phyloP scores from a whole-genome alignment of 2,797 vertebrate genomes.

The Lagorchestes hirsutus region DNA sequence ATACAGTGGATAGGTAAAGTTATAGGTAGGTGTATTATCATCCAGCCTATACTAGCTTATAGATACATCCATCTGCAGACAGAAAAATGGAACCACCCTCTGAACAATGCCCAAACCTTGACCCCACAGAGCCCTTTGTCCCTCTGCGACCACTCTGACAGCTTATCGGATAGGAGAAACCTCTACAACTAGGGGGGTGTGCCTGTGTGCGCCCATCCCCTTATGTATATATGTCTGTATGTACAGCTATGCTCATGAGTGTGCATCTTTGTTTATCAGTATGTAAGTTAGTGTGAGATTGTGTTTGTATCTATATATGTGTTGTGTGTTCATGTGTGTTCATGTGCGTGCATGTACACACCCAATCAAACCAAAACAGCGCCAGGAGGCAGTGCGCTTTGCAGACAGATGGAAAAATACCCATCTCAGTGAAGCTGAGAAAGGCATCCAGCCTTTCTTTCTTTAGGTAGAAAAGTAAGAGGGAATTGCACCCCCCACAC shows the following conservation, averaged over 20 bases:
- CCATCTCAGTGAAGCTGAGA: not conserved
- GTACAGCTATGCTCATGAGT: not conserved
- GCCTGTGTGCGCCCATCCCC: not conserved
- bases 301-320: not conserved
- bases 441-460: not conserved
- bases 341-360: not conserved
- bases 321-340: not conserved
- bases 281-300: not conserved
- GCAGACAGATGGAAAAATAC: constrained; percentile 5
- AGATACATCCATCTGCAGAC: not conserved
- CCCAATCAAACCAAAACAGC: not conserved
- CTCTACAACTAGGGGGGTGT: not conserved
- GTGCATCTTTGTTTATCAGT: not conserved
- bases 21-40: not conserved
- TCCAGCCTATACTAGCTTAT: not conserved
- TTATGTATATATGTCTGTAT: not conserved
- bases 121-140: not conserved
- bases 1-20: not conserved
- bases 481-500: no score
- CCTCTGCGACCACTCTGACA: not conserved
- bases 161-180: not conserved
- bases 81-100: not conserved
- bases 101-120: not conserved
- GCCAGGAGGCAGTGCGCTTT: not conserved
- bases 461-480: not conserved